These are phyloP conservation scores for Anser cygnoides DNA, from an alignment of 2,113 vertebrate species.

Conservation along the genomic window DNA sequence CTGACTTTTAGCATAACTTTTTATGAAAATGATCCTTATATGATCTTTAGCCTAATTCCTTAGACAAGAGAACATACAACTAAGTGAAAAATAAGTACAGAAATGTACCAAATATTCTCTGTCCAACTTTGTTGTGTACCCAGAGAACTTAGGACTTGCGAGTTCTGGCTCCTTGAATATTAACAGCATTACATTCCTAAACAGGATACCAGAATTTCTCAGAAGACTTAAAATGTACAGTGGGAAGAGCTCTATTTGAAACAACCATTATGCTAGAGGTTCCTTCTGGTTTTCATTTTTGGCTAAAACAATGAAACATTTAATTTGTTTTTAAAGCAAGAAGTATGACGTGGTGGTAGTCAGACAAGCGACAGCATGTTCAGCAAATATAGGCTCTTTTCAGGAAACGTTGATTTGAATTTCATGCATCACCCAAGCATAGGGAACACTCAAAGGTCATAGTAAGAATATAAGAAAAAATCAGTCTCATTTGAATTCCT, in stretches of 20 bases:
- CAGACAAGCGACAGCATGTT: background rate
- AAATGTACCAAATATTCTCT: background rate
- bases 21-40: background rate
- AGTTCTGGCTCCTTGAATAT: background rate
- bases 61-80: background rate
- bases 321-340: background rate
- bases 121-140: background rate
- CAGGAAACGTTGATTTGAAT: background rate
- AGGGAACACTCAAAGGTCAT: conserved; percentile 22
- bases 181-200: background rate
- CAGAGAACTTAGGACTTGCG: background rate
- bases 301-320: background rate
- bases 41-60: background rate
- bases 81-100: background rate
- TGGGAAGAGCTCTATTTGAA: background rate
- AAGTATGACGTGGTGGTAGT: background rate
- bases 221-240: background rate
- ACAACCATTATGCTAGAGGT: background rate
- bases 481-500: conserved; percentile 29
- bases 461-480: conserved; percentile 5
- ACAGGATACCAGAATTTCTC: background rate
- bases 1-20: background rate
- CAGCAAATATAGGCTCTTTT: background rate
- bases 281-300: background rate
- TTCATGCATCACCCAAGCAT: conserved; percentile 14